phyloP scores from a whole-genome alignment of 2,888 invertebrate genomes.

The Harpalus rubripes region DNA sequence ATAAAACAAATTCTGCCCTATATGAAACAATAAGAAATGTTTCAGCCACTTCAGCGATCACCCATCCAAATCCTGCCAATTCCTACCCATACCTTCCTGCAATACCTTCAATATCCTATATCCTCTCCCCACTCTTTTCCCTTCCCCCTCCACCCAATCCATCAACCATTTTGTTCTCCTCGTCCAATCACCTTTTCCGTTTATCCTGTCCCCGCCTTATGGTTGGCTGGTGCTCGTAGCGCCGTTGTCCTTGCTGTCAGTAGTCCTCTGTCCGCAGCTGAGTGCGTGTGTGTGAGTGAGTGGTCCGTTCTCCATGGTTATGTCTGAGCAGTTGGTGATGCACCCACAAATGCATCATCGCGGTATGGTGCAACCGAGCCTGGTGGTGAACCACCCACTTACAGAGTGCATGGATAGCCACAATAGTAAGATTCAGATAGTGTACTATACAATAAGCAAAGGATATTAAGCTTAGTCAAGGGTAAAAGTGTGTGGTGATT shows the following conservation, averaged over 20 bases:
- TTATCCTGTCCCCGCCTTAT: neutral
- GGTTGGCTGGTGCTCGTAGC: neutral
- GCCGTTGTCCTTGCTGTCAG: neutral
- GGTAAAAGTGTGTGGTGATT: too few species aligned
- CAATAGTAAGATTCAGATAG: slow-evolving; percentile 74
- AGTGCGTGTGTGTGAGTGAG: slow-evolving; percentile 48
- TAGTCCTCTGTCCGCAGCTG: slow-evolving; percentile 30
- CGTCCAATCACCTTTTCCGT: neutral
- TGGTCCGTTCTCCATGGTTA: slow-evolving; percentile 78
- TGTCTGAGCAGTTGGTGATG: slow-evolving; percentile 84
- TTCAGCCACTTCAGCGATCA: too few species aligned
- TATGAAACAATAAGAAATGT: too few species aligned
- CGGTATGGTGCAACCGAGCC: slow-evolving; percentile 81
- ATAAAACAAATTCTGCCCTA: too few species aligned
- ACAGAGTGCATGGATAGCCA: slow-evolving; percentile 75
- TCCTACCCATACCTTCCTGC: too few species aligned
- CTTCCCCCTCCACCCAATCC: neutral
- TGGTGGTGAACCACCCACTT: slow-evolving; percentile 80
- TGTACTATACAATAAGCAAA: neutral
- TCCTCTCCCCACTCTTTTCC: too few species aligned
- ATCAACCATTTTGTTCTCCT: neutral
- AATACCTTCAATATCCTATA: too few species aligned
- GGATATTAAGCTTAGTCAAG: too few species aligned
- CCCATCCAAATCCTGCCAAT: too few species aligned
- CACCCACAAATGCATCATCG: slow-evolving; percentile 81